Evolutionary conservation across 2,888 invertebrate genomes (phyloP).

Genomic region (Sialis lutaria): DNA sequence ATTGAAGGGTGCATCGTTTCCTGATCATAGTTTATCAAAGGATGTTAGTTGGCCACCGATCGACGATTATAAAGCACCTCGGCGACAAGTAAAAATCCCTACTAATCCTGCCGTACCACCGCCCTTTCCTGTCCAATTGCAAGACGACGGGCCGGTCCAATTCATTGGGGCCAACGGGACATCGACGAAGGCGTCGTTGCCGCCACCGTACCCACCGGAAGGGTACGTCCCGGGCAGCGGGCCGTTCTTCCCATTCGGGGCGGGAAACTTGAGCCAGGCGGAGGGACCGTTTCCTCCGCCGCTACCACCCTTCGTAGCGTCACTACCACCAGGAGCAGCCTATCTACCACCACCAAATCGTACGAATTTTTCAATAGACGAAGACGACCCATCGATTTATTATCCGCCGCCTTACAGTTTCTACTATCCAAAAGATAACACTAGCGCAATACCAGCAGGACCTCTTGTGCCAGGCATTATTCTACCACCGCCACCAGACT

Average conservation of each 20-base stretch:
- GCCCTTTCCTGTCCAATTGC: conserved; percentile 83
- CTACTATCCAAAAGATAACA: conserved; percentile 63
- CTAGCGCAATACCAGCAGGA: conserved; percentile 57
- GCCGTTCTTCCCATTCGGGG: conserved; percentile 31
- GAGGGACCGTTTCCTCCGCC: conserved; percentile 36
- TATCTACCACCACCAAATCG: conserved; percentile 39
- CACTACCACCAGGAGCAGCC: conserved; percentile 43
- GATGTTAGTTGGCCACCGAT: conserved; percentile 58
- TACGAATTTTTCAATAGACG: conserved; percentile 57
- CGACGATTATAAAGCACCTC: conserved; percentile 68
- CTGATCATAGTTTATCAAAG: conserved; percentile 26
- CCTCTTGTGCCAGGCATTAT: conserved; percentile 80
- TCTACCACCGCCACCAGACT: conserved; percentile 73
- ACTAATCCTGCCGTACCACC: conserved; percentile 70
- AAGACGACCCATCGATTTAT: conserved; percentile 81
- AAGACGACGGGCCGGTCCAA: conserved; percentile 71
- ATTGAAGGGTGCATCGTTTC: conserved; percentile 59
- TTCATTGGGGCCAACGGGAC: conserved; percentile 68
- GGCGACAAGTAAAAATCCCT: conserved; percentile 71
- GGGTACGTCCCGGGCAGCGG: conserved; percentile 28
- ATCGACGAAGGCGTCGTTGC: conserved; percentile 51
- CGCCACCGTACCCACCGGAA: conserved; percentile 22
- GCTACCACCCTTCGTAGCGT: conserved; percentile 29
- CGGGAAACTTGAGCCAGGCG: conserved; percentile 22
- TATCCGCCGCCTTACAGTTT: conserved; percentile 86